Evolutionary conservation across 2,113 vertebrate species (phyloP).

Genomic region (Pseudorectes ferrugineus): DNA sequence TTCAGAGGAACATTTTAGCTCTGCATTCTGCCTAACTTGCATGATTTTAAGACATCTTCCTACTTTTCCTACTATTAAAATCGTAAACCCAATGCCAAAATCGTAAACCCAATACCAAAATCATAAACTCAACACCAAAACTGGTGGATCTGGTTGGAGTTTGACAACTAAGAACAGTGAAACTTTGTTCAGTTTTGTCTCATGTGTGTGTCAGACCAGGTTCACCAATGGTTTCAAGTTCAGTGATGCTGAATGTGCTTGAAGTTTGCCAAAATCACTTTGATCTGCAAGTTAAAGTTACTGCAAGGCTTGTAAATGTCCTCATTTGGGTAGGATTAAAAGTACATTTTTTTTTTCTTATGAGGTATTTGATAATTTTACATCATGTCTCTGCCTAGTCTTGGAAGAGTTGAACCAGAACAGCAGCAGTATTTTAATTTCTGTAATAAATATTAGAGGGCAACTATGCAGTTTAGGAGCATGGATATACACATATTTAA

Average conservation of each 20-base stretch:
- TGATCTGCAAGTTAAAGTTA: neutral
- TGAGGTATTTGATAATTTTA: neutral
- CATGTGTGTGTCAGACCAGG: neutral
- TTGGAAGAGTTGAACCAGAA: neutral
- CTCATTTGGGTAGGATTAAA: neutral
- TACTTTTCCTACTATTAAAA: neutral
- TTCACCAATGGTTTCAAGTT: rapidly evolving
- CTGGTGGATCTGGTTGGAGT: neutral
- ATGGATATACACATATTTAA: neutral
- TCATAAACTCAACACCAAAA: neutral
- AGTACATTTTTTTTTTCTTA: neutral
- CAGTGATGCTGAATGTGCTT: neutral
- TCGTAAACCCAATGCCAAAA: neutral
- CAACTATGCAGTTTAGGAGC: neutral
- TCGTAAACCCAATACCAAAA: neutral
- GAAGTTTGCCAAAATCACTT: neutral
- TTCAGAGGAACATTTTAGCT: neutral
- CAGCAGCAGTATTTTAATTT: neutral
- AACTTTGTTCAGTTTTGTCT: neutral
- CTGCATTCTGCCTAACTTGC: neutral
- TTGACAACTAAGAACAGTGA: neutral
- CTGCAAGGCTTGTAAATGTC: neutral
- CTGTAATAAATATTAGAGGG: neutral
- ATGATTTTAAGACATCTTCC: neutral
- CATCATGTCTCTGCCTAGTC: neutral